These are phyloP conservation scores for Margarornis squamiger DNA, from an alignment of 2,797 vertebrate genomes.

Conservation along the genomic window DNA sequence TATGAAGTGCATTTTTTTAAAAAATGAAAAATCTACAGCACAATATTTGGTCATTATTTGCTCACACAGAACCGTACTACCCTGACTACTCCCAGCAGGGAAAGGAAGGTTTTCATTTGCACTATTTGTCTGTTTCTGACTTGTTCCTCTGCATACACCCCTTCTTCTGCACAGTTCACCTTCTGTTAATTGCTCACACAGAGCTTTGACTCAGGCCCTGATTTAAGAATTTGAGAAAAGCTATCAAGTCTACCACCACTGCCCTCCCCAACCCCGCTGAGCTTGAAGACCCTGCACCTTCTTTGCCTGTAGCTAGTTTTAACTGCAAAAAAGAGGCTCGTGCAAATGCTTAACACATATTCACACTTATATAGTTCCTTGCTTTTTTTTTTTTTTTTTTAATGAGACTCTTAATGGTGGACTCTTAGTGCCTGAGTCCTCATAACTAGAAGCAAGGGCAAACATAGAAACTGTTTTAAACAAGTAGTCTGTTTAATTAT, in stretches of 20 bases:
- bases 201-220: neutral
- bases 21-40: neutral
- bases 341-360: neutral
- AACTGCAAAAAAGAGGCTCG: neutral
- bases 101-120: neutral
- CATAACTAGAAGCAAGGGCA: neutral
- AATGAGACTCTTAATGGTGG: neutral
- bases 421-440: neutral
- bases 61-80: fast-evolving
- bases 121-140: neutral
- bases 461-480: neutral
- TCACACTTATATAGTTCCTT: neutral
- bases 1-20: neutral
- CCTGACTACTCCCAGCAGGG: neutral
- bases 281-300: neutral
- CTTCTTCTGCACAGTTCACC: neutral
- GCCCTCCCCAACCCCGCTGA: fast-evolving
- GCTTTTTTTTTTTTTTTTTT: too few species aligned
- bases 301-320: neutral
- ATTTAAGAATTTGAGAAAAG: neutral
- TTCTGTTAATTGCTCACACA: neutral
- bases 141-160: neutral
- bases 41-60: neutral
- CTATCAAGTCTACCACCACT: neutral
- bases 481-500: neutral